phyloP scores from a whole-genome alignment of 2,113 vertebrate genomes.

The Vidua chalybeata region DNA sequence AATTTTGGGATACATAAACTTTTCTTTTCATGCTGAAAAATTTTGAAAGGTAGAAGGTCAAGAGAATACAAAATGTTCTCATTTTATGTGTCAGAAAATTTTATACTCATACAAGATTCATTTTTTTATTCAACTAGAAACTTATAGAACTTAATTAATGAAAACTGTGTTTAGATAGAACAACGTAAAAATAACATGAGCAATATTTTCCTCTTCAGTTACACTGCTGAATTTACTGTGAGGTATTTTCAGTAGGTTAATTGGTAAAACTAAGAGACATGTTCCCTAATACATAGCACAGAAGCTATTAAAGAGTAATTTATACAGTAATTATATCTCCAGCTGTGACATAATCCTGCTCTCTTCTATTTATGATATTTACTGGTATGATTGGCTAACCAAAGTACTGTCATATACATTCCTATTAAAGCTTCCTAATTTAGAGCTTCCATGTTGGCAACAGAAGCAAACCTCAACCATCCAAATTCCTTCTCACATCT shows the following conservation, averaged over 20 bases:
- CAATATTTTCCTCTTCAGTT: not conserved
- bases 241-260: constrained; percentile 32
- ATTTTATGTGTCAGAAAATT: not conserved
- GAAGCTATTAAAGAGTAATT: constrained; percentile 52
- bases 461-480: not conserved
- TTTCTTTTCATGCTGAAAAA: not conserved
- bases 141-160: not conserved
- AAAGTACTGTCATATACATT: constrained; percentile 1
- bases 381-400: not conserved
- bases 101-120: not conserved
- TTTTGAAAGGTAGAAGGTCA: not conserved
- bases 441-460: not conserved
- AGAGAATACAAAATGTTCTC: not conserved
- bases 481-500: not conserved
- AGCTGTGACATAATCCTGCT: constrained; percentile 42
- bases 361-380: not conserved
- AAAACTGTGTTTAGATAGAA: not conserved
- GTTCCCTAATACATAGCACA: constrained; percentile 10
- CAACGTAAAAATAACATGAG: not conserved
- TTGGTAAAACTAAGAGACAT: constrained; percentile 25
- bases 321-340: constrained; percentile 50
- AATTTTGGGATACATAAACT: not conserved
- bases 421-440: not conserved
- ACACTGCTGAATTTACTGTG: not conserved
- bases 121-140: not conserved